phyloP scores from a whole-genome alignment of 2,113 vertebrate genomes.

The Scortum barcoo region DNA sequence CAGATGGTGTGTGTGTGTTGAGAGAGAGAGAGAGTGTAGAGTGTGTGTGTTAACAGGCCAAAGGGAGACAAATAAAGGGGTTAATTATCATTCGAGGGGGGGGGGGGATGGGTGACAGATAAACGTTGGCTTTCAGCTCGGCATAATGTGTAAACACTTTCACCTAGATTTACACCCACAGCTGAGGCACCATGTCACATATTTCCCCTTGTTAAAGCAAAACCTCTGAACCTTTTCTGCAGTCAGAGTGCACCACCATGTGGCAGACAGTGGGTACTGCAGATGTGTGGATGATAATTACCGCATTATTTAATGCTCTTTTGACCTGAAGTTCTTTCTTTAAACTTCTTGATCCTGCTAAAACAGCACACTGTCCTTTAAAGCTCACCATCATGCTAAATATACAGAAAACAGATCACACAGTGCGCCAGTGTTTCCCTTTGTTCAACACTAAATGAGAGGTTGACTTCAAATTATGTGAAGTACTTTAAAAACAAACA shows the following conservation, averaged over 20 bases:
- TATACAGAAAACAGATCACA: neutral
- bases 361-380: too few relatives aligned
- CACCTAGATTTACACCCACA: neutral
- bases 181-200: neutral
- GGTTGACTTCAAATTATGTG: constrained; percentile 6
- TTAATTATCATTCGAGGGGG: neutral
- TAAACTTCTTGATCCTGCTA: neutral
- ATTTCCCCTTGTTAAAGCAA: neutral
- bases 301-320: neutral
- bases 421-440: neutral
- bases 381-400: neutral
- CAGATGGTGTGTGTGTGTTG: constrained; percentile 41
- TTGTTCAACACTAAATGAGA: neutral
- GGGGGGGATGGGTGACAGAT: neutral
- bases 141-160: neutral
- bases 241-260: constrained; percentile 48
- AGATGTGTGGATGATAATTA: neutral
- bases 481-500: neutral
- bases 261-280: constrained; percentile 45
- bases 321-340: too few relatives aligned
- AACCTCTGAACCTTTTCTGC: neutral
- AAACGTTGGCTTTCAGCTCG: neutral
- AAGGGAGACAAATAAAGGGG: neutral
- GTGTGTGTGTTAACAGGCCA: neutral
- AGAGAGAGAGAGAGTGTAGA: neutral